phyloP scores from a whole-genome alignment of 2,113 vertebrate genomes.

The Bujurquina vittata region DNA sequence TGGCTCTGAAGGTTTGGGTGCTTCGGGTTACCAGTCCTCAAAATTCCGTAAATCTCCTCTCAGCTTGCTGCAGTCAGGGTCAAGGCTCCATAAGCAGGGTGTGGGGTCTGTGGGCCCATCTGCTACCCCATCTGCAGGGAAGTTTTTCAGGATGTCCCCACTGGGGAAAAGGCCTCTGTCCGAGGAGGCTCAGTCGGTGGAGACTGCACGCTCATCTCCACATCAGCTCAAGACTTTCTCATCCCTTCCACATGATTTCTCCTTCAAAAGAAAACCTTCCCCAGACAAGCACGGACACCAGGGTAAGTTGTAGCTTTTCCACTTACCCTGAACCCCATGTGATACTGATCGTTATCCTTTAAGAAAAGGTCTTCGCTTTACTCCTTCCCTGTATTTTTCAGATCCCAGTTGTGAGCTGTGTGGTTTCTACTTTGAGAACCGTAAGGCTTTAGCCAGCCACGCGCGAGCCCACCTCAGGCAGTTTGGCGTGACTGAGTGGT shows the following conservation, averaged over 20 bases:
- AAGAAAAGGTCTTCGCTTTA: not conserved
- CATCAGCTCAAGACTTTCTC: constrained; percentile 78
- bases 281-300: constrained; percentile 85
- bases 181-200: constrained; percentile 76
- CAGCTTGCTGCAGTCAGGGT: constrained; percentile 71
- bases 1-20: constrained; percentile 24
- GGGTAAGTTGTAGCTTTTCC: constrained; percentile 77
- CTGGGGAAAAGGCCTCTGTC: constrained; percentile 82
- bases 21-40: constrained; percentile 68
- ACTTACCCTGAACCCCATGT: not conserved
- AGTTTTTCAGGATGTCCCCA: constrained; percentile 80
- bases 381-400: not conserved
- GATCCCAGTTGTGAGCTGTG: constrained; percentile 96
- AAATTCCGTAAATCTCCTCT: constrained; percentile 77
- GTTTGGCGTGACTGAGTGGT: constrained; percentile 97
- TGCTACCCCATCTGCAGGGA: constrained; percentile 69
- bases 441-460: constrained; percentile 94
- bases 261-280: constrained; percentile 86
- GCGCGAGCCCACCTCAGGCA: constrained; percentile 94
- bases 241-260: constrained; percentile 85
- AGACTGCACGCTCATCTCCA: constrained; percentile 40
- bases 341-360: not conserved
- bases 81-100: constrained; percentile 81
- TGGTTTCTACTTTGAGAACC: constrained; percentile 96
- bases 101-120: constrained; percentile 77